Conservation (phyloP, 2,797 vertebrate genomes). For the Oreochromis mossambicus region DNA sequence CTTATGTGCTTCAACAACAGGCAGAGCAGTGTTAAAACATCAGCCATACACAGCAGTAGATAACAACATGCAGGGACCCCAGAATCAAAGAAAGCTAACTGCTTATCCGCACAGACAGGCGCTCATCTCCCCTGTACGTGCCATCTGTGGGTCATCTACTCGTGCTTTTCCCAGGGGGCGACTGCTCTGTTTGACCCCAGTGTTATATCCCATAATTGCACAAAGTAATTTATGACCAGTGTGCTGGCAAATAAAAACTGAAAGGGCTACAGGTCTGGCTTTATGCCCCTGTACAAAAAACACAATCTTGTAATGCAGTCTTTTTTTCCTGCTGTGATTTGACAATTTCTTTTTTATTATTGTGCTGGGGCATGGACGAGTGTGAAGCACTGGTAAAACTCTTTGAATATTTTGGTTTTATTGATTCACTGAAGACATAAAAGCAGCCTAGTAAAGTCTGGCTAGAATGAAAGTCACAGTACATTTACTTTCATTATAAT, state of each 20-base stretch:
- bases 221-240: slow-evolving; percentile 43
- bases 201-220: slow-evolving; percentile 41
- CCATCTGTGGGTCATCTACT: slow-evolving; percentile 65
- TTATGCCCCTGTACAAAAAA: neutral
- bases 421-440: neutral
- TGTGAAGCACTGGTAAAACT: neutral
- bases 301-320: slow-evolving; percentile 31
- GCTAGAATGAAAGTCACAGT: neutral
- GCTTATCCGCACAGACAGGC: neutral
- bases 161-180: slow-evolving; percentile 25
- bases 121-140: neutral
- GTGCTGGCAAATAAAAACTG: neutral
- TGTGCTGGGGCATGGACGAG: neutral
- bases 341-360: neutral
- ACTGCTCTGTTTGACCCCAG: slow-evolving; percentile 43
- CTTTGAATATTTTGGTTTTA: neutral
- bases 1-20: neutral
- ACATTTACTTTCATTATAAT: neutral
- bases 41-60: neutral
- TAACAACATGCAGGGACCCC: neutral
- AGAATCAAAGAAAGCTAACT: neutral
- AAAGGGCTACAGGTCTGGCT: neutral
- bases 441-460: neutral
- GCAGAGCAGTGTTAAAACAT: neutral
- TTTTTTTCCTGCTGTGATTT: neutral